phyloP scores from a whole-genome alignment of 2,888 invertebrate genomes.

The Caenorhabditis panamensis region DNA sequence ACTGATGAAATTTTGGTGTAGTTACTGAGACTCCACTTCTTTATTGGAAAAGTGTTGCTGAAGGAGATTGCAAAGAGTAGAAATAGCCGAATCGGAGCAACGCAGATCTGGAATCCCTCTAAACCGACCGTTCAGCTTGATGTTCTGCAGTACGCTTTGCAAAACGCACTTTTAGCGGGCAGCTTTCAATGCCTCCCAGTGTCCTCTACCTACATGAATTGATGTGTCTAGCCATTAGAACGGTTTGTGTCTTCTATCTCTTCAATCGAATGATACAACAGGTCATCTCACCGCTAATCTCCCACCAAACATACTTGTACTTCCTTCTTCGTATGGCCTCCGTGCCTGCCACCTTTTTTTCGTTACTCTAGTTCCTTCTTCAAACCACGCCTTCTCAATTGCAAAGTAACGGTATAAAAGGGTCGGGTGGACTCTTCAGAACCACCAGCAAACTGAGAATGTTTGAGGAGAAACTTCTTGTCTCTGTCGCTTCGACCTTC shows the following conservation, averaged over 20 bases:
- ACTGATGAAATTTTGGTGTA: not conserved
- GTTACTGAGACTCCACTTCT: too few relatives aligned
- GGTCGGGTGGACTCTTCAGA: not conserved
- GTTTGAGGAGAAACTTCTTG: conserved; percentile 73
- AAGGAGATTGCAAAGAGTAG: too few relatives aligned
- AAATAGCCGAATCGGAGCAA: too few relatives aligned
- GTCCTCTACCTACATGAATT: not conserved
- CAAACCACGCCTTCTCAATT: conserved; percentile 37
- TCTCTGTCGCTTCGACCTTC: conserved; percentile 68
- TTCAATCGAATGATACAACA: not conserved
- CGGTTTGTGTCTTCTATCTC: conserved; percentile 37
- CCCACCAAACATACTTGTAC: conserved; percentile 18
- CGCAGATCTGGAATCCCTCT: too few relatives aligned
- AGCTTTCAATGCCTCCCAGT: not conserved
- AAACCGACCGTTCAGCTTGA: too few relatives aligned
- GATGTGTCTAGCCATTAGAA: conserved; percentile 29
- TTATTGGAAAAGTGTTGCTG: too few relatives aligned
- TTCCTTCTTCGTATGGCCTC: conserved; percentile 49
- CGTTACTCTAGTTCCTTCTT: conserved; percentile 47
- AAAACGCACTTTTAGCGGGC: not conserved
- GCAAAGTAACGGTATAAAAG: conserved; percentile 43
- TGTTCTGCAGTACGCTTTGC: too few relatives aligned
- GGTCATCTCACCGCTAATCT: conserved; percentile 36
- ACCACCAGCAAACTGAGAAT: conserved; percentile 52
- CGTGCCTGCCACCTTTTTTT: conserved; percentile 46